Percentiles rank a stretch among this genome's conserved stretches.
Conservation (phyloP, 2,113 vertebrate species). For the Nannobrachium achirus region DNA sequence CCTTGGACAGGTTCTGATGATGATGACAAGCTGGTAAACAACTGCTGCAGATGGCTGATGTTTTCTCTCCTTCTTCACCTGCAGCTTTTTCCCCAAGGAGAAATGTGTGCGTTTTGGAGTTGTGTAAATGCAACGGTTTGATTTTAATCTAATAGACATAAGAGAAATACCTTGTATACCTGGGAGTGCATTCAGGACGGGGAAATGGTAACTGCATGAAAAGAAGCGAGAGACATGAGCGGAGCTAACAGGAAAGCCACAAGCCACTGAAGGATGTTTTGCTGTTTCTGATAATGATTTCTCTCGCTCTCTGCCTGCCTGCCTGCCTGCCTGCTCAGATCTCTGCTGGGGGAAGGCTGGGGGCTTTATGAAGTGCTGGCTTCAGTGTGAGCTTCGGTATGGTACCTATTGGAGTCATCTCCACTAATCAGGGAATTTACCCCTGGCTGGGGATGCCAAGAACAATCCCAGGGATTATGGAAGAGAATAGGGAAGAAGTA, state of each 20-base stretch:
- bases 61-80: slow-evolving; percentile 32
- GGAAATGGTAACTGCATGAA: neutral
- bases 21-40: slow-evolving; percentile 53
- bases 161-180: neutral
- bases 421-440: slow-evolving; percentile 60
- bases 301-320: slow-evolving; percentile 21
- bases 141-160: slow-evolving; percentile 26
- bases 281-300: slow-evolving; percentile 5
- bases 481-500: slow-evolving; percentile 38
- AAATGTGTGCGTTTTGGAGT: neutral
- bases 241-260: slow-evolving; percentile 9
- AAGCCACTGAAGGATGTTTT: slow-evolving; percentile 1
- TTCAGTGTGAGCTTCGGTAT: slow-evolving; percentile 36
- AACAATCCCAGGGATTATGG: slow-evolving; percentile 58
- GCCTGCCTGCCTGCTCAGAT: slow-evolving; percentile 13
- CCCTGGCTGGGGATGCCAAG: slow-evolving; percentile 41
- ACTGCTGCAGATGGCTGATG: slow-evolving; percentile 61
- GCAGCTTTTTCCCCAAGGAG: slow-evolving; percentile 35
- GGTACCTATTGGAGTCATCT: slow-evolving; percentile 55
- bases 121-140: slow-evolving; percentile 13
- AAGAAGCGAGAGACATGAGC: slow-evolving; percentile 5
- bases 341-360: neutral
- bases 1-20: slow-evolving; percentile 56
- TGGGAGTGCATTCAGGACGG: neutral
- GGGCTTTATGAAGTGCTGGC: slow-evolving; percentile 55